Percentiles rank a stretch among this genome's conserved stretches.
phyloP scores from a whole-genome alignment of 2,888 invertebrate species.

The Andrena marginata region DNA sequence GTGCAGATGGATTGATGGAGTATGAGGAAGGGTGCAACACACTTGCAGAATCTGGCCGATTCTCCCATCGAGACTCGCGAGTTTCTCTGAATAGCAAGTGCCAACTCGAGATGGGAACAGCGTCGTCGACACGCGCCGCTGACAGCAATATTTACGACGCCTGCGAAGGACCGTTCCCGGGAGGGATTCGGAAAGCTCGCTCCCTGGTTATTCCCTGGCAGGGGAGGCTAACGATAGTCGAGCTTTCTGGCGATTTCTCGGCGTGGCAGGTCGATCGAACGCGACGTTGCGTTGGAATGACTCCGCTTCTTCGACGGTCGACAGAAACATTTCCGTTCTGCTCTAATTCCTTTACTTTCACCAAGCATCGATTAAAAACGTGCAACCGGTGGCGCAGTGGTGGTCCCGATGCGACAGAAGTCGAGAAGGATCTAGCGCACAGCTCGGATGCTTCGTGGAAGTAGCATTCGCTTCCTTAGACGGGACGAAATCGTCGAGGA shows the following conservation, averaged over 20 bases:
- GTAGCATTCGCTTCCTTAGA: not conserved
- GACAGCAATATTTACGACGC: constrained; percentile 24
- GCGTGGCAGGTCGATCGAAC: constrained; percentile 48
- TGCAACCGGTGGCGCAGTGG: constrained; percentile 19
- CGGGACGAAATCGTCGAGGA: not conserved
- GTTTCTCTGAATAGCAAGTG: constrained; percentile 4
- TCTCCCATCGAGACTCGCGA: not conserved
- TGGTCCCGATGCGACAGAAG: constrained; percentile 42
- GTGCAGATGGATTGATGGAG: not conserved
- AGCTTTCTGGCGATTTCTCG: constrained; percentile 4
- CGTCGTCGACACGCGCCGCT: constrained; percentile 25
- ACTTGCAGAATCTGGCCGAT: not conserved
- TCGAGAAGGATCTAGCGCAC: not conserved
- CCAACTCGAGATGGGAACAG: constrained; percentile 22
- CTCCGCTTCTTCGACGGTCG: constrained; percentile 29
- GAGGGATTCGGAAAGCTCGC: constrained; percentile 2
- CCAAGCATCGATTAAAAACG: constrained; percentile 61
- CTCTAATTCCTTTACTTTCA: constrained; percentile 77
- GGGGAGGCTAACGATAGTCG: too few species aligned
- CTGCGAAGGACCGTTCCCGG: not conserved
- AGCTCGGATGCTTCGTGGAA: not conserved
- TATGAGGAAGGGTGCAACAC: not conserved
- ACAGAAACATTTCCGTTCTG: constrained; percentile 73
- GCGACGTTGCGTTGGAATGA: constrained; percentile 22
- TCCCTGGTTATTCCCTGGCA: not conserved